Evolutionary conservation across 2,797 vertebrate species (phyloP).

Genomic region (Ctenosaura bakeri): DNA sequence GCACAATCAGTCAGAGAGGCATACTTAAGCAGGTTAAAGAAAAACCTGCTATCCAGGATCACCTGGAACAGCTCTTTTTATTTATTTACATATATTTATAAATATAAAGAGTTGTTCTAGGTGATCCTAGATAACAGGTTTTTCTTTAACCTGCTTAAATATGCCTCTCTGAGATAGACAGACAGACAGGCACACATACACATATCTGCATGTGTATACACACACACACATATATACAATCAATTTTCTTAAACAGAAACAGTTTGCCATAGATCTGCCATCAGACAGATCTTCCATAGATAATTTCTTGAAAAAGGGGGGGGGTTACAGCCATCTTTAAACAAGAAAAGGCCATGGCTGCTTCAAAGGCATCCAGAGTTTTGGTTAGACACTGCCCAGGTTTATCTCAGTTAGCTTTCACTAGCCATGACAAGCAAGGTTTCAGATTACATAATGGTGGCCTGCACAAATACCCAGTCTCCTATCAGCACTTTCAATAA

Average conservation of each 20-base stretch:
- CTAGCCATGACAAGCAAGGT: not conserved
- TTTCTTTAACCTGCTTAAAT: not conserved
- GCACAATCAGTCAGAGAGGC: not conserved
- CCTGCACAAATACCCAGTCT: not conserved
- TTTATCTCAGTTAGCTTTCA: not conserved
- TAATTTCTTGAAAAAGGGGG: not conserved
- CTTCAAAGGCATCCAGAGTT: not conserved
- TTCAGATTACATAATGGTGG: not conserved
- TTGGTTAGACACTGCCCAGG: not conserved
- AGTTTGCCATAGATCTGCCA: not conserved
- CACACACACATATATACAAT: too few species aligned
- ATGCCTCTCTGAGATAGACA: not conserved
- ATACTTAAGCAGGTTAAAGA: not conserved
- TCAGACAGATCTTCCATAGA: not conserved
- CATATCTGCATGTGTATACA: too few species aligned
- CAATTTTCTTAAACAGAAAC: not conserved
- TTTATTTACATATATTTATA: too few species aligned
- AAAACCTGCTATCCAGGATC: not conserved
- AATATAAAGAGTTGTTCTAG: not conserved
- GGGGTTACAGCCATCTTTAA: not conserved
- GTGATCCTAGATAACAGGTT: not conserved
- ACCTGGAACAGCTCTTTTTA: not conserved
- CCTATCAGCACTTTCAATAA: not conserved
- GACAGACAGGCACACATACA: too few species aligned
- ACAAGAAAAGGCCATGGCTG: not conserved